A percentile compares a stretch with the other conserved stretches of the same genome.
These are phyloP conservation scores for Lampropteryx suffumata DNA, from an alignment of 2,888 invertebrate genomes.

Conservation along the genomic window DNA sequence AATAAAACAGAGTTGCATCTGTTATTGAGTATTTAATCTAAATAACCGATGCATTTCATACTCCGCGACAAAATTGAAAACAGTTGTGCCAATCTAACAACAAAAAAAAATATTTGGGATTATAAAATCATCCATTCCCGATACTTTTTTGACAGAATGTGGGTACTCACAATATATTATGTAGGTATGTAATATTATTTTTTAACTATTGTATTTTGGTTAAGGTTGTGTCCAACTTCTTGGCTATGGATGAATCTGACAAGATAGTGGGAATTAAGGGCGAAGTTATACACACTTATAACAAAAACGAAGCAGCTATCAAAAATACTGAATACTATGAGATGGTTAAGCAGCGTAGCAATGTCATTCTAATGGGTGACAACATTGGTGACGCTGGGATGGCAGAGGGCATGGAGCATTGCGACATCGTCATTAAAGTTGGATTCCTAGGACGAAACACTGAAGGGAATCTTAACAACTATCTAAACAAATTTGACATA, in stretches of 20 bases:
- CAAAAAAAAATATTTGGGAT: too few species aligned
- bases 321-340: conserved; percentile 91
- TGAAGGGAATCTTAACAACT: conserved; percentile 86
- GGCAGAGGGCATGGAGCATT: conserved; percentile 92
- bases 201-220: conserved; percentile 56
- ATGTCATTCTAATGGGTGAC: conserved; percentile 96
- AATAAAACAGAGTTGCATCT: too few species aligned
- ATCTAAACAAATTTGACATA: conserved; percentile 93
- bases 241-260: conserved; percentile 86
- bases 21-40: too few species aligned
- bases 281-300: conserved; percentile 94
- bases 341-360: conserved; percentile 85
- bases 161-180: too few species aligned
- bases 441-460: conserved; percentile 94
- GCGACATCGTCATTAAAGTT: conserved; percentile 91
- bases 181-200: too few species aligned
- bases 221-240: conserved; percentile 93
- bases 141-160: too few species aligned
- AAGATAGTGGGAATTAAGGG: conserved; percentile 88
- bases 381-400: conserved; percentile 95
- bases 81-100: too few species aligned
- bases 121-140: too few species aligned
- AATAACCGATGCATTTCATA: too few species aligned
- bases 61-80: too few species aligned
- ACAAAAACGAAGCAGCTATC: conserved; percentile 95